Percentiles rank a stretch among this genome's conserved stretches.
Conservation (phyloP, 1,140 invertebrate species). For the Aphidius gifuensis region DNA sequence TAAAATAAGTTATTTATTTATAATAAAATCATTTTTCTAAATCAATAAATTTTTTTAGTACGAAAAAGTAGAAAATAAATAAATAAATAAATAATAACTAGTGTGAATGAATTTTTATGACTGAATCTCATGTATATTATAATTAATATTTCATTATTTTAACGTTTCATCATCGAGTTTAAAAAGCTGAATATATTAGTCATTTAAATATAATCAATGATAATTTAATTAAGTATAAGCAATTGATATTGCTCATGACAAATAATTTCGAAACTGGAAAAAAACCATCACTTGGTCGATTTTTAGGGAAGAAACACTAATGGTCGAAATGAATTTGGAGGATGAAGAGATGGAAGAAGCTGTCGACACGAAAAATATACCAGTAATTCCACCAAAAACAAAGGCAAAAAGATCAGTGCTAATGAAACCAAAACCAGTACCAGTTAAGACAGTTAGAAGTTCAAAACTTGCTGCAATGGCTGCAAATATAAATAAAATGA, state of each 20-base stretch:
- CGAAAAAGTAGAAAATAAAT: too few relatives aligned
- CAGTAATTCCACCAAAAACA: not conserved
- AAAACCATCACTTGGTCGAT: slow-evolving; percentile 21
- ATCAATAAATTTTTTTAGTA: too few relatives aligned
- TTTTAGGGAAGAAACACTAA: slow-evolving; percentile 46
- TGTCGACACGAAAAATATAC: not conserved
- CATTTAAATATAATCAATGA: too few relatives aligned
- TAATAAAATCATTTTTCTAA: too few relatives aligned
- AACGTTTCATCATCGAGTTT: too few relatives aligned
- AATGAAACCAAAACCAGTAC: slow-evolving; percentile 36
- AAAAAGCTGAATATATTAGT: not conserved
- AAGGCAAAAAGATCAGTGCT: slow-evolving; percentile 5
- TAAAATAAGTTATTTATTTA: too few relatives aligned
- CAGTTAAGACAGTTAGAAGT: slow-evolving; percentile 42
- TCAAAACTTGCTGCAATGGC: slow-evolving; percentile 51
- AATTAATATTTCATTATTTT: too few relatives aligned
- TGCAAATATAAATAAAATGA: slow-evolving; percentile 43
- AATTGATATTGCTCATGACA: too few relatives aligned
- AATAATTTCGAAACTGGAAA: slow-evolving; percentile 18
- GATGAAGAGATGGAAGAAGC: slow-evolving; percentile 20
- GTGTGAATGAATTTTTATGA: too few relatives aligned
- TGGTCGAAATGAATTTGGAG: slow-evolving; percentile 38
- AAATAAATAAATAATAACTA: too few relatives aligned
- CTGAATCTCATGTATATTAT: too few relatives aligned
- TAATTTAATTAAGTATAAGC: too few relatives aligned